Conservation (phyloP, 2,113 vertebrate genomes). For the Brienomyrus brachyistius region DNA sequence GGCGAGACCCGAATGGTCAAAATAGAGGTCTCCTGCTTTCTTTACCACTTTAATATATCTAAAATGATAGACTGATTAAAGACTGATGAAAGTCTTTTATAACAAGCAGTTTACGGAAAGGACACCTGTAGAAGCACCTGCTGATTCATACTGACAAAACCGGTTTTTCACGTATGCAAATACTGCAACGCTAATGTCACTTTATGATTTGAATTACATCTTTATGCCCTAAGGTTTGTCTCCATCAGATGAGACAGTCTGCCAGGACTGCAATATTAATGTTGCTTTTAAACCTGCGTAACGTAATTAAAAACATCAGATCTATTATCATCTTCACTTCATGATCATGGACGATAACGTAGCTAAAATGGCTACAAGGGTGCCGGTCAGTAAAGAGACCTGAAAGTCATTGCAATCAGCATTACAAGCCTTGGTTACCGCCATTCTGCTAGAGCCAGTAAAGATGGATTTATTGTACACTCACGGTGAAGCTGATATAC, state of each 20-base stretch:
- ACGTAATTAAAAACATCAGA: background rate
- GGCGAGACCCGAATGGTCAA: background rate
- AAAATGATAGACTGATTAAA: background rate
- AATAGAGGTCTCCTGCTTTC: background rate
- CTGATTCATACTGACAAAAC: background rate
- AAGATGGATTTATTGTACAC: background rate
- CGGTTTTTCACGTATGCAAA: constrained; percentile 9
- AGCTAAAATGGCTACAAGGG: background rate
- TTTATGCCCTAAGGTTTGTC: background rate
- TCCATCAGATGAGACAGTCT: background rate
- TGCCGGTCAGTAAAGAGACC: background rate
- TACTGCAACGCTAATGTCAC: background rate
- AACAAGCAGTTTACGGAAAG: background rate
- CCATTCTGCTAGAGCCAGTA: background rate
- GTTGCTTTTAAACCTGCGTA: background rate
- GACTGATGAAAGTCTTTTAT: background rate
- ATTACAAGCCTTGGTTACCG: background rate
- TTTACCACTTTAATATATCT: background rate
- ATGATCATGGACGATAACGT: background rate
- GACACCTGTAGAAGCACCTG: background rate
- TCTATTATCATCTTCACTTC: background rate
- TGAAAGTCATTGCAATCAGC: background rate
- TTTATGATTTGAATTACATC: background rate
- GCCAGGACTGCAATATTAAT: background rate
- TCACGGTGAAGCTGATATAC: background rate